Evolutionary conservation across 2,888 invertebrate genomes (phyloP).

Genomic region (Ashinkailepas kermadecensis): DNA sequence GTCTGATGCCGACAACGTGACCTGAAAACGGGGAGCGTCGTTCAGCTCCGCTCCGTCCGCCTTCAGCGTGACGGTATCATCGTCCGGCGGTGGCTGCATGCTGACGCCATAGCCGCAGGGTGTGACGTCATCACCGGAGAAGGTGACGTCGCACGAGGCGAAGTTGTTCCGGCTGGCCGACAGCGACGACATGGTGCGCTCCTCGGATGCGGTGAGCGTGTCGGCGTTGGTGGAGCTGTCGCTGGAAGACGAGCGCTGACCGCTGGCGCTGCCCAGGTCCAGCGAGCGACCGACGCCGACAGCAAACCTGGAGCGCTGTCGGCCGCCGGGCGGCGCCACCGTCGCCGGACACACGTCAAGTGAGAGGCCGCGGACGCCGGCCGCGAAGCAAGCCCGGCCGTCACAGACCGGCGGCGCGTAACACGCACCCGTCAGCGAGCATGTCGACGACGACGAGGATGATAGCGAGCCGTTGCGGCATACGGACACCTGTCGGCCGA

Average conservation of each 20-base stretch:
- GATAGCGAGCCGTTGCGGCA: neutral
- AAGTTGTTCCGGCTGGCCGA: neutral
- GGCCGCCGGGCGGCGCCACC: neutral
- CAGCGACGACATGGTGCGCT: neutral
- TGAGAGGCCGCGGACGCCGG: neutral
- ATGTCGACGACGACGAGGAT: neutral
- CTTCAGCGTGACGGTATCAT: neutral
- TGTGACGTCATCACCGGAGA: neutral
- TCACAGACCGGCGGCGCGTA: no score
- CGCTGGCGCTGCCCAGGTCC: neutral
- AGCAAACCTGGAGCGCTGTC: no score
- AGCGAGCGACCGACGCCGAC: neutral
- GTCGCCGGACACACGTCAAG: neutral
- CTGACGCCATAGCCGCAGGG: neutral
- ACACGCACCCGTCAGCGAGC: neutral
- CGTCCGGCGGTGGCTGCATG: neutral
- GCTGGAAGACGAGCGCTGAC: neutral
- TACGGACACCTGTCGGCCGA: neutral
- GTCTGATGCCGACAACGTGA: neutral
- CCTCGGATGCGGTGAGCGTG: neutral
- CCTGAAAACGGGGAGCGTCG: neutral
- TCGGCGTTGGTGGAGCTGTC: neutral
- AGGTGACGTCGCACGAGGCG: neutral
- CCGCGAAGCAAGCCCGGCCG: no score
- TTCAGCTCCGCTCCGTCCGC: neutral